Evolutionary conservation across 1,140 invertebrate genomes (phyloP).

Genomic region (Odontomachus brunneus): DNA sequence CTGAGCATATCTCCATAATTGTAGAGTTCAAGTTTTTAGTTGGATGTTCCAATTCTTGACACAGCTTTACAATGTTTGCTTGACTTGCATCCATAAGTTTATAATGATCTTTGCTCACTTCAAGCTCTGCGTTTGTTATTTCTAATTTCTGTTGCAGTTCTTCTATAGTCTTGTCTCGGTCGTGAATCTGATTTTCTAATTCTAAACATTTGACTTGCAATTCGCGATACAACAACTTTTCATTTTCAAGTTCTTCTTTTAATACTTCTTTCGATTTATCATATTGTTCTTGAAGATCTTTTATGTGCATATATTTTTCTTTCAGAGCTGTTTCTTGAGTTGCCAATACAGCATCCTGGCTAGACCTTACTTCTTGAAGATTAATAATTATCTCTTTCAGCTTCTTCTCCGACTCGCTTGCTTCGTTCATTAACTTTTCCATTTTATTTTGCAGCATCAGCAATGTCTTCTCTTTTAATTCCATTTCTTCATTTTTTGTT

Average conservation of each 20-base stretch:
- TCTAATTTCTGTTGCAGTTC: constrained; percentile 58
- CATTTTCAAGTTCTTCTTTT: constrained; percentile 48
- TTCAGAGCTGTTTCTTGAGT: constrained; percentile 74
- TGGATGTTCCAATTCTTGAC: constrained; percentile 60
- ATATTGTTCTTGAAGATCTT: constrained; percentile 62
- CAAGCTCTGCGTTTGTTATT: constrained; percentile 36
- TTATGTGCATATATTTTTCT: constrained; percentile 68
- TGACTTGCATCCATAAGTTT: constrained; percentile 30
- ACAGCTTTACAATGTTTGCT: constrained; percentile 57
- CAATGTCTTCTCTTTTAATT: constrained; percentile 74
- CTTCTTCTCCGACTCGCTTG: constrained; percentile 73
- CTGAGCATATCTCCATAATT: constrained; percentile 20
- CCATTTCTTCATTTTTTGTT: constrained; percentile 67
- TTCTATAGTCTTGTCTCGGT: constrained; percentile 38
- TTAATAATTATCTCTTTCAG: constrained; percentile 78
- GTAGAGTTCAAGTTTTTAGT: constrained; percentile 50
- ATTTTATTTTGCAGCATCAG: constrained; percentile 68
- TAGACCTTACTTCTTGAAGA: constrained; percentile 74
- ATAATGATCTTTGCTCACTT: constrained; percentile 32
- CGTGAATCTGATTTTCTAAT: constrained; percentile 45
- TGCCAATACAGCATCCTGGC: constrained; percentile 74
- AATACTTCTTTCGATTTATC: constrained; percentile 52
- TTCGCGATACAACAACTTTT: constrained; percentile 44
- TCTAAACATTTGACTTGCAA: constrained; percentile 42
- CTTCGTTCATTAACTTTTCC: constrained; percentile 70